Conservation (phyloP, 2,888 invertebrate genomes). For the Oxyscelio sp. region DNA sequence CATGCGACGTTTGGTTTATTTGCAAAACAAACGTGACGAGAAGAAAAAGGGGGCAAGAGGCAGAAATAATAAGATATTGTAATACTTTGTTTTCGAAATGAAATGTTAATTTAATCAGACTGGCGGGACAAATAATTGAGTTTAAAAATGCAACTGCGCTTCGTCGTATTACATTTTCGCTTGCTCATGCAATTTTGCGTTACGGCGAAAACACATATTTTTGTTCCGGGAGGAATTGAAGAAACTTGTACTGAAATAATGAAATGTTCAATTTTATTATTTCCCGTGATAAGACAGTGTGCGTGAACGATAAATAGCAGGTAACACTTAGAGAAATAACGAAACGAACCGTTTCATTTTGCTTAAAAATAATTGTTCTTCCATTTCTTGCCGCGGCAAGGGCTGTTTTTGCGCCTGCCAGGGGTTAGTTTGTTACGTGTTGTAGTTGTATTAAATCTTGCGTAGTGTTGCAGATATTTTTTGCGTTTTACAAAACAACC, state of each 20-base stretch:
- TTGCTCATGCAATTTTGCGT: slow-evolving; percentile 50
- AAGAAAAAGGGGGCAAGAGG: no score
- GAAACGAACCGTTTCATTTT: slow-evolving; percentile 33
- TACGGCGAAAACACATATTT: slow-evolving; percentile 34
- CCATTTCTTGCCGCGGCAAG: slow-evolving; percentile 8
- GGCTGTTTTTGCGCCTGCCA: slow-evolving; percentile 4
- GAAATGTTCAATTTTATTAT: slow-evolving; percentile 42
- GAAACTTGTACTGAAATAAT: slow-evolving; percentile 31
- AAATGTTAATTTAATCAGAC: slow-evolving; percentile 39
- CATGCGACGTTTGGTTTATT: no score
- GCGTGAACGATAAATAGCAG: neutral
- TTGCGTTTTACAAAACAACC: slow-evolving; percentile 44
- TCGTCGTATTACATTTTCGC: slow-evolving; percentile 44
- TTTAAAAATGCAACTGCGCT: slow-evolving; percentile 36
- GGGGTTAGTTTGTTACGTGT: neutral
- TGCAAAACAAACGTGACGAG: no score
- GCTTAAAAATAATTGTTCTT: slow-evolving; percentile 36
- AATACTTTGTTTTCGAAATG: neutral
- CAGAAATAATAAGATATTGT: slow-evolving; percentile 15
- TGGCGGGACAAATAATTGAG: slow-evolving; percentile 45
- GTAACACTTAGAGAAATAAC: slow-evolving; percentile 3
- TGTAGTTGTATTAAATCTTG: slow-evolving; percentile 40
- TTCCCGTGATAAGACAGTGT: slow-evolving; percentile 6
- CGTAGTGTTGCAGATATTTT: slow-evolving; percentile 33
- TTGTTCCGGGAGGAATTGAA: slow-evolving; percentile 34